These are phyloP conservation scores for Saccopteryx bilineata DNA, from an alignment of 2,113 vertebrate species.

Conservation along the genomic window DNA sequence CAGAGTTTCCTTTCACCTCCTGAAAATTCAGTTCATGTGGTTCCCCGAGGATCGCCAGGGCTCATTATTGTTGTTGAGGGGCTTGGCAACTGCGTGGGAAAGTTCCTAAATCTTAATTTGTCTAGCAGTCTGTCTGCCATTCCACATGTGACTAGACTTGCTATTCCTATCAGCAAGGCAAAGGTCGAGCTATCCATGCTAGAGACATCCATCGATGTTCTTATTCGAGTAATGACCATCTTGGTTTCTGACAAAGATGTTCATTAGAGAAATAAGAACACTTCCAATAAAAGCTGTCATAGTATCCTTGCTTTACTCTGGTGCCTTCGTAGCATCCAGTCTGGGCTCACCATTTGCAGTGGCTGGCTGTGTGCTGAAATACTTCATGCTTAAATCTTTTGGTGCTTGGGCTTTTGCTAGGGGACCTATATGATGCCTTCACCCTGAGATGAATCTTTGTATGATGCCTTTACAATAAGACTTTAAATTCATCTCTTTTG, in stretches of 20 bases:
- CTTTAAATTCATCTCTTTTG: conserved; percentile 63
- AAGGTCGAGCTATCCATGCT: conserved; percentile 63
- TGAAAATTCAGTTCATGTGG: conserved; percentile 21
- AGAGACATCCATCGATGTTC: conserved; percentile 63
- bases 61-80: not conserved
- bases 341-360: conserved; percentile 58
- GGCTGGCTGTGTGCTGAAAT: conserved; percentile 59
- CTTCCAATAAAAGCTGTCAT: conserved; percentile 72
- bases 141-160: conserved; percentile 60
- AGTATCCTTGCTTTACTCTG: conserved; percentile 46
- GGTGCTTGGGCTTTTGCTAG: conserved; percentile 76
- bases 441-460: conserved; percentile 66
- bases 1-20: conserved; percentile 40
- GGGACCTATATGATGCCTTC: conserved; percentile 68
- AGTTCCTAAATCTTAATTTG: conserved; percentile 37
- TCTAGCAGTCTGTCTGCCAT: conserved; percentile 48
- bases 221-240: conserved; percentile 71
- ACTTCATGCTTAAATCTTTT: conserved; percentile 60
- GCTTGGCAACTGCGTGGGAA: not conserved
- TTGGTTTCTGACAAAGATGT: conserved; percentile 67
- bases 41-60: conserved; percentile 17
- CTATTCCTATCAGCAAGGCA: conserved; percentile 63
- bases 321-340: conserved; percentile 48
- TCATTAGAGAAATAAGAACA: conserved; percentile 76
- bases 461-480: conserved; percentile 64